Percentiles rank a stretch among this genome's conserved stretches.
Conservation (phyloP, 2,113 vertebrate species). For the Benitochromis conjunctus region DNA sequence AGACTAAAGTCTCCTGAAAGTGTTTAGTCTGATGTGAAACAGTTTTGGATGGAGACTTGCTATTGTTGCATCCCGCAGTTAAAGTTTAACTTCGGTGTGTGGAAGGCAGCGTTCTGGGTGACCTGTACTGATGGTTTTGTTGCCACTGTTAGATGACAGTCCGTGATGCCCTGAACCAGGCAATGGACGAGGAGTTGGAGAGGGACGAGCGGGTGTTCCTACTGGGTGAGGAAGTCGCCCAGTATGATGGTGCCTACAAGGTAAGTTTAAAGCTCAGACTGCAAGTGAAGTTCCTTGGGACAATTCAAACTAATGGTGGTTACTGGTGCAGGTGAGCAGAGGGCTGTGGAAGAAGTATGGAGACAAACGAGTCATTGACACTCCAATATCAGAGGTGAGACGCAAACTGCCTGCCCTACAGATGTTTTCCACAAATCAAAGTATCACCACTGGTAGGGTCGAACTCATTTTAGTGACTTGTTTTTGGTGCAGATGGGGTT, state of each 20-base stretch:
- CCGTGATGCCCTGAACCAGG: slow-evolving; percentile 95
- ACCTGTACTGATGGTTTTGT: neutral
- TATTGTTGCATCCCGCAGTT: fast-evolving
- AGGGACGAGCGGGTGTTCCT: slow-evolving; percentile 92
- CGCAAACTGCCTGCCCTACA: neutral
- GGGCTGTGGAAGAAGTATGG: slow-evolving; percentile 99
- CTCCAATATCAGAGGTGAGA: slow-evolving; percentile 93
- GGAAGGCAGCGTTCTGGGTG: neutral
- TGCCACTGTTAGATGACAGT: slow-evolving; percentile 81
- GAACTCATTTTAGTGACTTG: neutral
- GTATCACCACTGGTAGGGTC: neutral
- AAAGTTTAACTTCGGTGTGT: neutral
- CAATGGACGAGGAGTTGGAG: slow-evolving; percentile 96
- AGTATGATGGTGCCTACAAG: slow-evolving; percentile 99
- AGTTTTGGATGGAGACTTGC: neutral
- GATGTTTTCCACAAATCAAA: neutral
- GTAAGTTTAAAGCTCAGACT: slow-evolving; percentile 50
- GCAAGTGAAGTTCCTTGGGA: neutral
- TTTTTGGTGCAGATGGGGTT: slow-evolving; percentile 87
- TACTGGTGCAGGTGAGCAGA: slow-evolving; percentile 82
- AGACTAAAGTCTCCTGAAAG: neutral
- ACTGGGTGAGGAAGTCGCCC: slow-evolving; percentile 95
- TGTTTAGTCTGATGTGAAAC: neutral
- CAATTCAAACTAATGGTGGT: neutral
- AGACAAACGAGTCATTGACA: slow-evolving; percentile 94